phyloP scores from a whole-genome alignment of 2,888 invertebrate species.

The Tenodera sinensis region DNA sequence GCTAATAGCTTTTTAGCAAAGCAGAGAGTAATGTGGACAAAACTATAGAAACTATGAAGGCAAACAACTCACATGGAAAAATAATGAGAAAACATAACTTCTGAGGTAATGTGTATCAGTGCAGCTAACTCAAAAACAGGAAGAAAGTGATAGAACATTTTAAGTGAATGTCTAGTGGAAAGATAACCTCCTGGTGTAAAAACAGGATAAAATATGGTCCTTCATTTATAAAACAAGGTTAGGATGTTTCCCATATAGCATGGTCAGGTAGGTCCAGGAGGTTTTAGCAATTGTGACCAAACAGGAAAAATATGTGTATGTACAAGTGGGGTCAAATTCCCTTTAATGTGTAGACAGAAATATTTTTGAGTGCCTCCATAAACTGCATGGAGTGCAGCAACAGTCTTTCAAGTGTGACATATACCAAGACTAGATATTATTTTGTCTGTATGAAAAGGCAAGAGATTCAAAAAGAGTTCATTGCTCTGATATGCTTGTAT shows the following conservation, averaged over 20 bases:
- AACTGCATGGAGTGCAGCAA: not conserved
- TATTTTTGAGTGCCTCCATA: not conserved
- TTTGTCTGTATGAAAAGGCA: slow-evolving; percentile 19
- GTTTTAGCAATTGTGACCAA: not conserved
- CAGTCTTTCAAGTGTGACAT: slow-evolving; percentile 1
- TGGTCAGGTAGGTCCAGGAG: not conserved
- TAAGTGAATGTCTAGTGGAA: not conserved
- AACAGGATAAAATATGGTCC: not conserved
- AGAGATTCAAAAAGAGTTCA: slow-evolving; percentile 10
- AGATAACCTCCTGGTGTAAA: not conserved
- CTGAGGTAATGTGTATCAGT: not conserved
- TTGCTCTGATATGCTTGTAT: slow-evolving; percentile 25
- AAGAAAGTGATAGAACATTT: not conserved
- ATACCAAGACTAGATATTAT: slow-evolving; percentile 6
- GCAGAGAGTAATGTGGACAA: not conserved
- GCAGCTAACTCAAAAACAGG: not conserved
- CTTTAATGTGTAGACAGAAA: not conserved
- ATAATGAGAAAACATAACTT: not conserved
- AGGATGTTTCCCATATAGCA: not conserved
- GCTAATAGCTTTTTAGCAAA: not conserved
- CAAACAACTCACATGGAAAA: not conserved
- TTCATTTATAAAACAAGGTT: not conserved
- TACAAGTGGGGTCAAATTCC: not conserved
- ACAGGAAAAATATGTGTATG: not conserved
- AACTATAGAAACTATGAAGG: not conserved